phyloP scores from a whole-genome alignment of 2,113 vertebrate genomes.

The Nycticebus coucang region DNA sequence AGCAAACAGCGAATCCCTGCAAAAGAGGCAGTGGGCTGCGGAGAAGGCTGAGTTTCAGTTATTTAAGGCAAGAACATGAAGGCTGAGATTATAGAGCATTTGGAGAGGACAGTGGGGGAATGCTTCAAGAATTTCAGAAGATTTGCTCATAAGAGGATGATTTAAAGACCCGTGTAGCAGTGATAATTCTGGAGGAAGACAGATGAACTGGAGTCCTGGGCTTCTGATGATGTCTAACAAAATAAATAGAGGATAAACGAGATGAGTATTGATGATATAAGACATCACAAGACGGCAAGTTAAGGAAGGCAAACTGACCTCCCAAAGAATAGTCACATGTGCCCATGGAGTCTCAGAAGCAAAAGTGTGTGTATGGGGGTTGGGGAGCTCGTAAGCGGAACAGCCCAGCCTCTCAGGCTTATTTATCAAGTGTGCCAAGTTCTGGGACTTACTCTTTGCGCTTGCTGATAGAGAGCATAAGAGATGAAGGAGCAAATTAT shows the following conservation, averaged over 20 bases:
- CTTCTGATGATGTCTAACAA: background rate
- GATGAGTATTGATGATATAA: background rate
- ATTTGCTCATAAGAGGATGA: rapidly evolving
- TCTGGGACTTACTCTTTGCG: background rate
- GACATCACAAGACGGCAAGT: background rate
- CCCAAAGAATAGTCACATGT: background rate
- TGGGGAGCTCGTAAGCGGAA: background rate
- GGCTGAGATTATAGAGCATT: background rate
- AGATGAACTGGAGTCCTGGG: background rate
- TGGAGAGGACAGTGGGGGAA: background rate
- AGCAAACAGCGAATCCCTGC: background rate
- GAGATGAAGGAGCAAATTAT: background rate
- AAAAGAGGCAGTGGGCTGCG: background rate
- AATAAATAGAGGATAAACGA: background rate
- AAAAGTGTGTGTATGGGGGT: background rate
- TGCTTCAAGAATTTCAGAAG: background rate
- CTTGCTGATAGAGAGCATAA: background rate
- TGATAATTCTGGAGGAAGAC: background rate
- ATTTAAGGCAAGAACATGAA: background rate
- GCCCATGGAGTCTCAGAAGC: background rate
- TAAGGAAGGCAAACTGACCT: background rate
- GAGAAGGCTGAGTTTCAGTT: background rate
- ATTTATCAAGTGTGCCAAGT: background rate
- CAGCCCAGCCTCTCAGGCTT: background rate
- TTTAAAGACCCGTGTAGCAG: background rate